A percentile compares a stretch with the other conserved stretches of the same genome.
These are phyloP conservation scores for Ephydatia muelleri DNA, from an alignment of 37 sponge, comb jelly and placozoan genomes.

Conservation along the genomic window DNA sequence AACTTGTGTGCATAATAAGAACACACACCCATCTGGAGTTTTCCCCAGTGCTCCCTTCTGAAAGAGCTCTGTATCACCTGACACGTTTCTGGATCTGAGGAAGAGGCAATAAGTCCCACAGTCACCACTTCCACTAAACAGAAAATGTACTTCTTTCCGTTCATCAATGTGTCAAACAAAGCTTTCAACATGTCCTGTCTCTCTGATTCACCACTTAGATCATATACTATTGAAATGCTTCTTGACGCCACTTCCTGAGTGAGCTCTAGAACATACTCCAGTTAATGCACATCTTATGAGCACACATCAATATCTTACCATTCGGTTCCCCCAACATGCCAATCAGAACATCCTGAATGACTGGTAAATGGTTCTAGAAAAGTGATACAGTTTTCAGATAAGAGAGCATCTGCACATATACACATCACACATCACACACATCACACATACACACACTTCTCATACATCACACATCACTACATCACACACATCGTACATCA, in stretches of 20 bases:
- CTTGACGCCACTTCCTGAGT: conserved; percentile 82
- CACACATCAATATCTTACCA: conserved; percentile 24
- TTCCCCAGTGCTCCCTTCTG: conserved; percentile 69
- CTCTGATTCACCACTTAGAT: conserved; percentile 24
- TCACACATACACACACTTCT: neutral
- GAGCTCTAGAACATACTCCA: conserved; percentile 35
- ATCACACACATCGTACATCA: no score
- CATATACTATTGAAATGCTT: conserved; percentile 73
- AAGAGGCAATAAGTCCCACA: neutral
- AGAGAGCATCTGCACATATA: no score
- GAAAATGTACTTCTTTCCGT: conserved; percentile 59
- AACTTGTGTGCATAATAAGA: neutral
- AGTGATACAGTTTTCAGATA: neutral
- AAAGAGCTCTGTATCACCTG: conserved; percentile 61
- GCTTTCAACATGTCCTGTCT: conserved; percentile 49
- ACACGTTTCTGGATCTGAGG: conserved; percentile 19
- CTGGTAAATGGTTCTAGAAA: conserved; percentile 43
- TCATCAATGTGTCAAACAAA: conserved; percentile 64
- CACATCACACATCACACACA: neutral
- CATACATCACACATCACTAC: no score
- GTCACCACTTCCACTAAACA: neutral
- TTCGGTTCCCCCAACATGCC: conserved; percentile 58
- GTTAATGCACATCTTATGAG: neutral
- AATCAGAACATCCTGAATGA: conserved; percentile 53
- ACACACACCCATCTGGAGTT: conserved; percentile 62